Percentiles rank a stretch among this genome's conserved stretches.
Conservation (phyloP, 2,113 vertebrate genomes). For the Alethe castanea region DNA sequence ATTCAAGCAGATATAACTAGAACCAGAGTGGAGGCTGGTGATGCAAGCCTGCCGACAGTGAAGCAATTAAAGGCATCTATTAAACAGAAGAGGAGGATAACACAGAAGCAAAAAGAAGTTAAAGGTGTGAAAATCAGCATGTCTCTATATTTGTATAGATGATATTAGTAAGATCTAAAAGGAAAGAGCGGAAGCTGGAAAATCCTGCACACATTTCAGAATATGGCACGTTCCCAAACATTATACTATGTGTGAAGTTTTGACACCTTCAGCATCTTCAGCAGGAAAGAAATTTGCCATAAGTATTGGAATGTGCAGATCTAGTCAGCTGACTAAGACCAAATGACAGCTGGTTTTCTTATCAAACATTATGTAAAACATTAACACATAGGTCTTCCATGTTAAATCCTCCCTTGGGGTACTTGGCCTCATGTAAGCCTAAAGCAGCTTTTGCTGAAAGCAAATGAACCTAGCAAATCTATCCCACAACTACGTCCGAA, state of each 20-base stretch:
- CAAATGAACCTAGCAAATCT: slow-evolving; percentile 27
- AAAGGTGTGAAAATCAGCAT: background rate
- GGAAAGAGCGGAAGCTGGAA: background rate
- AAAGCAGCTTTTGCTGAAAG: slow-evolving; percentile 43
- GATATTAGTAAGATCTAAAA: slow-evolving; percentile 24
- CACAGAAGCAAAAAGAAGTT: slow-evolving; percentile 1
- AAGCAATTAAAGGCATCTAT: background rate
- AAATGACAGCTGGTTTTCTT: slow-evolving; percentile 9
- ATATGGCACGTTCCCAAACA: background rate
- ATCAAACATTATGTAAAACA: slow-evolving; percentile 21
- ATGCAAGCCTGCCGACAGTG: background rate
- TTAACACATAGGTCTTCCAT: background rate
- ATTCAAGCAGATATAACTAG: background rate
- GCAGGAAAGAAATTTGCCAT: background rate
- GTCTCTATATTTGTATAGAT: background rate
- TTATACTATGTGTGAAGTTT: background rate
- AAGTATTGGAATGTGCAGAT: background rate
- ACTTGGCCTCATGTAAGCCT: background rate
- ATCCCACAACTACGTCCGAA: background rate
- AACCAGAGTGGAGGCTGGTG: slow-evolving; percentile 2
- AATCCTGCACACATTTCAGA: background rate
- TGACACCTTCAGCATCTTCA: background rate
- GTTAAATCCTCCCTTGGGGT: background rate
- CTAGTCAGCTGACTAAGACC: background rate
- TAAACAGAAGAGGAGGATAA: background rate